These are phyloP conservation scores for Lithobates sylvaticus DNA, from an alignment of 2,797 vertebrate genomes.

Conservation along the genomic window DNA sequence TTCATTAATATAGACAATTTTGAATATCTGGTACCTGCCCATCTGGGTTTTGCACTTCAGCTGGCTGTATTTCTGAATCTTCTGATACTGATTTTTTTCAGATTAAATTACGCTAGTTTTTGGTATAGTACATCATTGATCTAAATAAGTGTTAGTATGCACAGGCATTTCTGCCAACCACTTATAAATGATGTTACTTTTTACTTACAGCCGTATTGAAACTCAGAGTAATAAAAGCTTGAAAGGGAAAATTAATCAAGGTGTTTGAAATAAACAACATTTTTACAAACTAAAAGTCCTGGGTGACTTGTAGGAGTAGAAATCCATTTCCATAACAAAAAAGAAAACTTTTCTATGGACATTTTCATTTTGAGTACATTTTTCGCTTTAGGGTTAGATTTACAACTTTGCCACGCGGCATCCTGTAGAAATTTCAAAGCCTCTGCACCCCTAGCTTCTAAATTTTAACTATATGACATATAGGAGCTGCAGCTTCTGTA, in stretches of 20 bases:
- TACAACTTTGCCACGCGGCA: not conserved
- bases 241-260: not conserved
- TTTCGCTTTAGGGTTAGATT: not conserved
- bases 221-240: not conserved
- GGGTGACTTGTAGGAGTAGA: not conserved
- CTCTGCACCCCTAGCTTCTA: not conserved
- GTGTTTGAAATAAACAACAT: not conserved
- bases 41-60: no score
- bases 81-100: no score
- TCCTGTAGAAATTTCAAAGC: not conserved
- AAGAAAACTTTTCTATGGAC: not conserved
- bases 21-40: no score
- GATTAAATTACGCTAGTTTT: no score
- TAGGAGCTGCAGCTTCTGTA: not conserved
- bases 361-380: not conserved
- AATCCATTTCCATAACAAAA: not conserved
- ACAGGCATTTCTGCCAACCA: no score
- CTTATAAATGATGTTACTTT: not conserved
- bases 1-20: no score
- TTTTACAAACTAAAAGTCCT: not conserved
- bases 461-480: slow-evolving; percentile 9
- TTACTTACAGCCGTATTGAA: not conserved
- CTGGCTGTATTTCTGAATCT: no score
- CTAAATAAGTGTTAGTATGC: no score
- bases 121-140: no score